Evolutionary conservation across 2,113 vertebrate genomes (phyloP).

Genomic region (Tenebrosternarchus preto): DNA sequence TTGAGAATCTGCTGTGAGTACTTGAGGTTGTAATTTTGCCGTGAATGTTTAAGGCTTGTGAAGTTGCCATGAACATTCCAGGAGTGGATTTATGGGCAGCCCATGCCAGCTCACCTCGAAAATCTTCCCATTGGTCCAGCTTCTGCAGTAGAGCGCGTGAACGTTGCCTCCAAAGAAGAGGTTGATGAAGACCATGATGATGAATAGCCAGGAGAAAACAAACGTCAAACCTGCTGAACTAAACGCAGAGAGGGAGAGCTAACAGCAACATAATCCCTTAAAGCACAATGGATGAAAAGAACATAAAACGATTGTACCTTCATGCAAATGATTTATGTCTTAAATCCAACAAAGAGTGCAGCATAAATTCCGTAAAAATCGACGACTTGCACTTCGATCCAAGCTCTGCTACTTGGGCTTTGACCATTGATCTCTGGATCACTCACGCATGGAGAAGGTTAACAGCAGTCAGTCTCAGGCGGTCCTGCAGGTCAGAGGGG

Average conservation of each 20-base stretch:
- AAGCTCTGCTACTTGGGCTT: neutral
- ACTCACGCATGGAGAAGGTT: slow-evolving; percentile 75
- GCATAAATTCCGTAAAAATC: too few relatives aligned
- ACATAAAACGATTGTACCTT: too few relatives aligned
- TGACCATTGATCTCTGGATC: neutral
- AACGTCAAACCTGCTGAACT: slow-evolving; percentile 75
- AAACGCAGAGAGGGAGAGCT: slow-evolving; percentile 18
- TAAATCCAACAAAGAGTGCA: too few relatives aligned
- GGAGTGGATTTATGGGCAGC: too few relatives aligned
- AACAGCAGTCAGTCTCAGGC: slow-evolving; percentile 67
- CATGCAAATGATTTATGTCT: too few relatives aligned
- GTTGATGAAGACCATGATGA: slow-evolving; percentile 75
- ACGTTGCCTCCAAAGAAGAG: slow-evolving; percentile 79
- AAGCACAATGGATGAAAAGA: too few relatives aligned
- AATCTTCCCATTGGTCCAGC: slow-evolving; percentile 75
- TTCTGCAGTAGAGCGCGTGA: slow-evolving; percentile 75
- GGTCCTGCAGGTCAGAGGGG: slow-evolving; percentile 63
- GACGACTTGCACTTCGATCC: too few relatives aligned
- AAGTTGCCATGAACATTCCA: too few relatives aligned
- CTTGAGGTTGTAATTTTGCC: too few relatives aligned
- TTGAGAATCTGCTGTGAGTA: too few relatives aligned
- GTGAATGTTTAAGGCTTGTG: too few relatives aligned
- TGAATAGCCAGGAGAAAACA: slow-evolving; percentile 77
- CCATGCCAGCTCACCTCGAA: slow-evolving; percentile 67
- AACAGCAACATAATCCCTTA: too few relatives aligned